Base-by-base conservation (phyloP, 2,113 vertebrate genomes). In the Amphilophus citrinellus region DNA sequence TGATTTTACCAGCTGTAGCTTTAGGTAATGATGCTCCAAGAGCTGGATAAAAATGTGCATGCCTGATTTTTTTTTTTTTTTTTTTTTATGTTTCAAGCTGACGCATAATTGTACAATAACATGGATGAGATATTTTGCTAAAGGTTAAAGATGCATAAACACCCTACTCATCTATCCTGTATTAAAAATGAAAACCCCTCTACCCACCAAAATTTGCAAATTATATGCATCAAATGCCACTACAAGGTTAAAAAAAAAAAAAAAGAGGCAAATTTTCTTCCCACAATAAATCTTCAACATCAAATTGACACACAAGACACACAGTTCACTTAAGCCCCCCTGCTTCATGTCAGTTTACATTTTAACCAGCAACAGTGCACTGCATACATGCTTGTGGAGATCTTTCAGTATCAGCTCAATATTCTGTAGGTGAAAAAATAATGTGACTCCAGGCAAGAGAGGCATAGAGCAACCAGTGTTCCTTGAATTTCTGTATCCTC, bases 391-490 rank as follows among this genome's bases (percentile, higher is more conserved):
- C 14, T 50, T 10, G 14, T 50, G 44, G 11, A 8, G 37, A 1
- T 27, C 15, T 18, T 57, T 63, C 59, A 20, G 8, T 35, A 50
- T 60, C 56, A 76, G n/a, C 61, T 86, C 4, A 17, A 24, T 78
- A 62, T 84, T 73, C 68, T 56, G 22, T 17, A 27, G 27, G 18
- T 44, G 15, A 76, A 15, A 71, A 79, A 68, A 81, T 4, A 60
- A 53, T 60, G 9, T 47, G 4, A 24, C 68, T 66, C 35, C 17
- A 61, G 42, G 80, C 61, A 60, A 61, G 3, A 14, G 57, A 84
- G 9, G 4, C 5, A 6, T 30, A 17, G 15, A 47, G 32, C 57
- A 30, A 15, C 30, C 3, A 0, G 24, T 59, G 15, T 57, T 27
- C 27, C n/a, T 27, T 14, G 10, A 53, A 17, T 3, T 10, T 10